A percentile compares a stretch with the other conserved stretches of the same genome.
Evolutionary conservation across 2,888 invertebrate species (phyloP).

Genomic region (Anticlea derivata): DNA sequence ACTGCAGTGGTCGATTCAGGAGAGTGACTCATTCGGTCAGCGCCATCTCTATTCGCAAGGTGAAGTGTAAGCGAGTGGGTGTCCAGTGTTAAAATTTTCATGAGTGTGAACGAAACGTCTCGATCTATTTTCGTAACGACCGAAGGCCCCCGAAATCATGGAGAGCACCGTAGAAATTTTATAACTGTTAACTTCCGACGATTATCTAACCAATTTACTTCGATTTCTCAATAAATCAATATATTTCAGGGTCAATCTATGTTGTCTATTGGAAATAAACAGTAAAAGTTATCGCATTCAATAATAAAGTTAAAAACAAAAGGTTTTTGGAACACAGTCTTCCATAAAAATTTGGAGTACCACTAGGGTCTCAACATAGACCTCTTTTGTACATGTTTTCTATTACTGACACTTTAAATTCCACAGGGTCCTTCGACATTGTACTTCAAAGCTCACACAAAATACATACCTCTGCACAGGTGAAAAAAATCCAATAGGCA

Average conservation of each 20-base stretch:
- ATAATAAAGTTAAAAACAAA: too few species aligned
- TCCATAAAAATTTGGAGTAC: slow-evolving; percentile 19
- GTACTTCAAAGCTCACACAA: slow-evolving; percentile 21
- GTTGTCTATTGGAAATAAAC: slow-evolving; percentile 6
- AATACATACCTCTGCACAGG: slow-evolving; percentile 37
- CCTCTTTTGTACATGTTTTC: slow-evolving; percentile 16
- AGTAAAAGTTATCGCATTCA: too few species aligned
- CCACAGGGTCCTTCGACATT: slow-evolving; percentile 2
- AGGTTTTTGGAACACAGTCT: background rate
- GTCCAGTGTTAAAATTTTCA: slow-evolving; percentile 76
- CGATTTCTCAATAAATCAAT: background rate
- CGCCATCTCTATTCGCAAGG: slow-evolving; percentile 78
- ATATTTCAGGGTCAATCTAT: background rate
- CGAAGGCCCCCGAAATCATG: slow-evolving; percentile 68
- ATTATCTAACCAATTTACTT: slow-evolving; percentile 60
- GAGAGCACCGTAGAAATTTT: slow-evolving; percentile 56
- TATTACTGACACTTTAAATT: background rate
- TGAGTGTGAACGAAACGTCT: slow-evolving; percentile 78
- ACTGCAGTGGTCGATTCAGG: slow-evolving; percentile 43
- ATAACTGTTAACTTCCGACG: slow-evolving; percentile 60
- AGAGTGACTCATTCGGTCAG: slow-evolving; percentile 73
- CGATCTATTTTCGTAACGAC: slow-evolving; percentile 73
- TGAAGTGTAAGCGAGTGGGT: slow-evolving; percentile 79
- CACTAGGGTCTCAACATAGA: slow-evolving; percentile 33
- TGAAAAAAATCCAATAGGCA: slow-evolving; percentile 65